phyloP scores from a whole-genome alignment of 2,888 invertebrate genomes.

The Limnephilus rhombicus region DNA sequence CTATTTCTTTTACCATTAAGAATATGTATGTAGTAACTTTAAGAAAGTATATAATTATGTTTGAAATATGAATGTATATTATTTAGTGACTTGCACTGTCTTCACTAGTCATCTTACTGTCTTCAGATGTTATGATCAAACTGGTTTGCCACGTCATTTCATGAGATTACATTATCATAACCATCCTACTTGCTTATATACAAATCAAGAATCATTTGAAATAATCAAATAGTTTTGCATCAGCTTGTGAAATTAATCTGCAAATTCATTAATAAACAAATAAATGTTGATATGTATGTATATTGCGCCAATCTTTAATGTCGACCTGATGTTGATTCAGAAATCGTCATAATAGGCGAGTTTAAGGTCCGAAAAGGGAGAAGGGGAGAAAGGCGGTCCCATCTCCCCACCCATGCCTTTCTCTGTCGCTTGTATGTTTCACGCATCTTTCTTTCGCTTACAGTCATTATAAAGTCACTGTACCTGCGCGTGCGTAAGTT shows the following conservation, averaged over 20 bases:
- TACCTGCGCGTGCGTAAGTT: no score
- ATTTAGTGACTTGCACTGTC: conserved; percentile 8
- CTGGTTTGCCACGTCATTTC: neutral
- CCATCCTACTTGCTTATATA: neutral
- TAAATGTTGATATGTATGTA: neutral
- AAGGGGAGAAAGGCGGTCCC: no score
- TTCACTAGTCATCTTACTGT: conserved; percentile 19
- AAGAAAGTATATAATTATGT: neutral
- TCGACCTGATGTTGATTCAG: no score
- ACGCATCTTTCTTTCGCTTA: no score
- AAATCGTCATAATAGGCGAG: no score
- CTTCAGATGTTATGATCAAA: neutral
- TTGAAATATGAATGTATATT: neutral
- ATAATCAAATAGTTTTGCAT: neutral
- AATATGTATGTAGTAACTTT: neutral
- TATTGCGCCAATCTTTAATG: no score
- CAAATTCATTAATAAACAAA: neutral
- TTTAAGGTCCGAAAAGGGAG: no score
- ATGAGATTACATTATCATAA: neutral
- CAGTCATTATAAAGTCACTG: no score
- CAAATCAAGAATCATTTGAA: neutral
- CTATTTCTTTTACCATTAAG: neutral
- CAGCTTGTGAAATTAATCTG: neutral
- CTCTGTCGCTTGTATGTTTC: no score
- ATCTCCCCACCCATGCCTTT: no score